Conservation (phyloP, 2,113 vertebrate species). For the Gymnocephalus cernua region DNA sequence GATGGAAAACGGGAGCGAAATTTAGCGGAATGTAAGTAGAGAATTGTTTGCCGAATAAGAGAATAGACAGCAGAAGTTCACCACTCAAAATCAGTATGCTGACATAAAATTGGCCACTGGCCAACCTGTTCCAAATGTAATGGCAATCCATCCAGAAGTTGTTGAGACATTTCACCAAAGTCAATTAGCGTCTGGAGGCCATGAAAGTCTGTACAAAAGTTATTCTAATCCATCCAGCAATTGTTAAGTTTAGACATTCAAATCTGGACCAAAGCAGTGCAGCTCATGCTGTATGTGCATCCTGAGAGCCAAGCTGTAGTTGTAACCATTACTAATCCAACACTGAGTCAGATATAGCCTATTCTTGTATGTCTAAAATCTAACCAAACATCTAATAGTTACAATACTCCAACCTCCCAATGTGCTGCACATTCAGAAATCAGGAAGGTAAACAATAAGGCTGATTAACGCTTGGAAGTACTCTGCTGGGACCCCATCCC, state of each 20-base stretch:
- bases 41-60: slow-evolving; percentile 1
- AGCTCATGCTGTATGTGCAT: background rate
- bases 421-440: slow-evolving; percentile 47
- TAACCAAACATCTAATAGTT: slow-evolving; percentile 18
- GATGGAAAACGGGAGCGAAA: slow-evolving; percentile 5
- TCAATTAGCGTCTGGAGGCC: background rate
- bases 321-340: background rate
- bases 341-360: background rate
- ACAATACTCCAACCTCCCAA: slow-evolving; percentile 34
- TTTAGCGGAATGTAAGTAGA: background rate
- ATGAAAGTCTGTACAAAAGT: background rate
- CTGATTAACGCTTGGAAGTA: slow-evolving; percentile 35
- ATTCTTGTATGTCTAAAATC: background rate
- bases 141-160: background rate
- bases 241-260: background rate
- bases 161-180: background rate
- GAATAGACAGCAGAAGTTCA: slow-evolving; percentile 26
- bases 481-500: slow-evolving; percentile 64
- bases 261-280: background rate
- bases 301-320: background rate
- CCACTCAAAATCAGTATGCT: slow-evolving; percentile 7
- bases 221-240: background rate
- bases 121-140: background rate
- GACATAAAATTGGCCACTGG: slow-evolving; percentile 1
- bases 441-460: slow-evolving; percentile 63